A percentile compares a stretch with the other conserved stretches of the same genome.
Conservation (phyloP, 2,888 invertebrate genomes). For the Luperina testacea region DNA sequence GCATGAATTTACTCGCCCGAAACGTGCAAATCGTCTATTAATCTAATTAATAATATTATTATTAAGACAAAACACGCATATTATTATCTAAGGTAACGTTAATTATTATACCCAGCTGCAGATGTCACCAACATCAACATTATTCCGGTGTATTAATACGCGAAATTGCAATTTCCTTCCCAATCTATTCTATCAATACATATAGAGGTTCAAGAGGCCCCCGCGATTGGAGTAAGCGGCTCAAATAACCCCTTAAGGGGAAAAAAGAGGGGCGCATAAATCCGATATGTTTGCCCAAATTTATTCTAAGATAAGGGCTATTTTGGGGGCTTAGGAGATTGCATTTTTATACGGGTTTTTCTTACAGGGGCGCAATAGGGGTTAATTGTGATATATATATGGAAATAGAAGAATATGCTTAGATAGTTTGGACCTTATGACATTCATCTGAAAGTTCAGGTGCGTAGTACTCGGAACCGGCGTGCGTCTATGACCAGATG, state of each 20-base stretch:
- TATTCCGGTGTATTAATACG: slow-evolving; percentile 25
- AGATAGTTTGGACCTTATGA: neutral
- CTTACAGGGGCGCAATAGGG: slow-evolving; percentile 26
- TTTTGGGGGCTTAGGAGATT: slow-evolving; percentile 45
- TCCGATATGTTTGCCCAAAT: slow-evolving; percentile 55
- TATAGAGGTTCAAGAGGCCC: slow-evolving; percentile 39
- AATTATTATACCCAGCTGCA: slow-evolving; percentile 10
- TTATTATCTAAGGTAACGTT: neutral
- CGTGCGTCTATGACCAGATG: neutral
- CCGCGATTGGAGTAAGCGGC: slow-evolving; percentile 37
- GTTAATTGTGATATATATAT: slow-evolving; percentile 38
- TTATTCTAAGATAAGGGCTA: slow-evolving; percentile 57
- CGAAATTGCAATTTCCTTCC: slow-evolving; percentile 55
- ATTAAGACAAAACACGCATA: too few species aligned
- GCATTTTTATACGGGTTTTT: slow-evolving; percentile 51
- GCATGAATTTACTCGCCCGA: too few species aligned
- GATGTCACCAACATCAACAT: slow-evolving; percentile 12
- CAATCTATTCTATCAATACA: slow-evolving; percentile 52
- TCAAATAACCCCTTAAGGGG: slow-evolving; percentile 57
- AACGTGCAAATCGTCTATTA: too few species aligned
- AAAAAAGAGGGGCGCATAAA: slow-evolving; percentile 49
- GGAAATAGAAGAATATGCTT: neutral
- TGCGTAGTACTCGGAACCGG: neutral
- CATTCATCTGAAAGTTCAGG: neutral
- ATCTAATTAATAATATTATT: too few species aligned